A percentile compares a stretch with the other conserved stretches of the same genome.
phyloP scores from a whole-genome alignment of 2,797 vertebrate genomes.

The Chaetodon trifasciatus region DNA sequence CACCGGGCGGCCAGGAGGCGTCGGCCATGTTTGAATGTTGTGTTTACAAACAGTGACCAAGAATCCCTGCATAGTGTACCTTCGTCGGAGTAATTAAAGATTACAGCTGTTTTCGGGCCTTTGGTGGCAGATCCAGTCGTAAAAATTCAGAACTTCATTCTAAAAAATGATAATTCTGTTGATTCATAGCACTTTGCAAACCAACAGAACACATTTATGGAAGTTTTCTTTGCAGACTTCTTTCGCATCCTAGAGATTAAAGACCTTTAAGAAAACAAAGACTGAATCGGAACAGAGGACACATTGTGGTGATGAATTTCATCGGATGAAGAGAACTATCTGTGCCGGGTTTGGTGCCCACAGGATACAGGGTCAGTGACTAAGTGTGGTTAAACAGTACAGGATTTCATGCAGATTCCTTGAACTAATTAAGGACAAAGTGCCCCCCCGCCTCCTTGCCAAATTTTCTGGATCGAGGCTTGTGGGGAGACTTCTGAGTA shows the following conservation, averaged over 20 bases:
- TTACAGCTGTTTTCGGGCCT: not conserved
- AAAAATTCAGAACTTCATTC: not conserved
- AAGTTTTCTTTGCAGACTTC: not conserved
- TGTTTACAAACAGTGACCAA: no score
- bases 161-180: not conserved
- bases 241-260: slow-evolving; percentile 1
- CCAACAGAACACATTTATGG: not conserved
- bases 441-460: slow-evolving; percentile 17
- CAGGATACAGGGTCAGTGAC: slow-evolving; percentile 42
- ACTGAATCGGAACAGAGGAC: slow-evolving; percentile 1
- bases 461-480: slow-evolving; percentile 68
- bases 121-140: not conserved
- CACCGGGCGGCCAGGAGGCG: no score
- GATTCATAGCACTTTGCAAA: not conserved
- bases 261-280: not conserved
- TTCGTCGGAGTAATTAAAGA: slow-evolving; percentile 1
- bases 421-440: slow-evolving; percentile 73
- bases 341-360: slow-evolving; percentile 45
- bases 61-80: no score
- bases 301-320: slow-evolving; percentile 2
- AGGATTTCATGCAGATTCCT: slow-evolving; percentile 66
- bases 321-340: slow-evolving; percentile 8
- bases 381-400: slow-evolving; percentile 55
- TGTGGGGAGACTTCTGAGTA: slow-evolving; percentile 68
- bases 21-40: no score